A percentile compares a stretch with the other conserved stretches of the same genome.
Evolutionary conservation across 2,113 vertebrate genomes (phyloP).

Genomic region (Oryctolagus cuniculus): mOryCun1.1 NC_091436.1:134780501-134781000

Average conservation of each 20-base stretch:
- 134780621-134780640: not conserved
- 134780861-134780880: not conserved
- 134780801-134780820: not conserved
- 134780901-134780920: not conserved
- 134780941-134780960: not conserved
- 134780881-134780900: not conserved
- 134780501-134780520: no score
- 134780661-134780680: not conserved
- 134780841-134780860: not conserved
- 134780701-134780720: not conserved
- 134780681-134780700: conserved; percentile 10
- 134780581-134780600: not conserved
- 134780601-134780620: not conserved
- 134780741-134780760: not conserved
- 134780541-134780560: not conserved
- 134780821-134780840: not conserved
- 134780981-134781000: not conserved
- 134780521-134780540: no score
- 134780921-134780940: not conserved
- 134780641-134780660: conserved; percentile 13
- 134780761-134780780: not conserved
- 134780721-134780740: conserved; percentile 20
- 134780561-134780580: not conserved
- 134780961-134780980: conserved; percentile 12
- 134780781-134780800: not conserved